Evolutionary conservation across 2,888 invertebrate species (phyloP).

Genomic region (Melanotus villosus): DNA sequence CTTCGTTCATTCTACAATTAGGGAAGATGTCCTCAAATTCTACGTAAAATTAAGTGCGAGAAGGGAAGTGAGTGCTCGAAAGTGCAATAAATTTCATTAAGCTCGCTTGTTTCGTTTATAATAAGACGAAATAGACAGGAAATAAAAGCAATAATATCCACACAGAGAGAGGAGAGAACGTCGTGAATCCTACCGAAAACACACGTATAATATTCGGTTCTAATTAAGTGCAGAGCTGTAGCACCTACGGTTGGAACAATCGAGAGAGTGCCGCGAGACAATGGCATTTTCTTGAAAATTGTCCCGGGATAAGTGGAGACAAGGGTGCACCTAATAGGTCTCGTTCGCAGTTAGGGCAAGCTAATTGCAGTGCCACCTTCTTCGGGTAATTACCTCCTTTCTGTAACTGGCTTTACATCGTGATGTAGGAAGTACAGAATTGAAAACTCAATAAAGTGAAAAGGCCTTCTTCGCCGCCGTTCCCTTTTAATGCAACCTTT

Average conservation of each 20-base stretch:
- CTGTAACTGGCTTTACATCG: constrained; percentile 28
- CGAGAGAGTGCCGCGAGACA: constrained; percentile 31
- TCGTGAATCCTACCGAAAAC: not conserved
- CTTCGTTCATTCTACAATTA: no score
- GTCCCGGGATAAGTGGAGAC: constrained; percentile 38
- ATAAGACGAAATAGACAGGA: not conserved
- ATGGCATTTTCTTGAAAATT: constrained; percentile 42
- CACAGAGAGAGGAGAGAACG: not conserved
- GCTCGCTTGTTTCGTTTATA: no score
- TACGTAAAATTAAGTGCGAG: no score
- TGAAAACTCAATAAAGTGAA: constrained; percentile 27
- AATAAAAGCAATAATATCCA: not conserved
- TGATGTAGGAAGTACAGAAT: constrained; percentile 15
- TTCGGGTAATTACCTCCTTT: constrained; percentile 41
- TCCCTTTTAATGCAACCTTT: constrained; percentile 2
- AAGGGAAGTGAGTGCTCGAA: no score
- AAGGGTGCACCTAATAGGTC: constrained; percentile 45
- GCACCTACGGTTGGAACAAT: constrained; percentile 23
- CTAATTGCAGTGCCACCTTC: constrained; percentile 43
- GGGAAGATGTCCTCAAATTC: no score
- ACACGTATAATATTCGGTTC: constrained; percentile 25
- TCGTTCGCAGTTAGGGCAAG: constrained; percentile 42
- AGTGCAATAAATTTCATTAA: no score
- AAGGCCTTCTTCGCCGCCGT: not conserved
- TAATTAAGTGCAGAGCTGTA: constrained; percentile 36